Percentiles rank a stretch among this genome's conserved stretches.
Conservation (phyloP, 2,888 invertebrate genomes). For the Noctuana brunneofusca region DNA sequence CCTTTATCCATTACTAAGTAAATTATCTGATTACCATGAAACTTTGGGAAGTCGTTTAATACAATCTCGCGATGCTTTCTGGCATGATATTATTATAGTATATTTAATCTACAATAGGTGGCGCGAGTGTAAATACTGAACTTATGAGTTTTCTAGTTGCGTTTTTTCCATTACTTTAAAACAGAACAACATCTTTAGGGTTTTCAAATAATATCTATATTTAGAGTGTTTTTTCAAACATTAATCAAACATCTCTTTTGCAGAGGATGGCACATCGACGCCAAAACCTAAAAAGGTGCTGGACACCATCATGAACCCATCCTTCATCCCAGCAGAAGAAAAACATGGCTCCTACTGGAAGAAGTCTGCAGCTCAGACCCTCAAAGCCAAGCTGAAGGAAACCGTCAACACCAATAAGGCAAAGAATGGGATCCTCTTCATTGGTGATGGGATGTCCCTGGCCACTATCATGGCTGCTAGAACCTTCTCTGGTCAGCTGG, state of each 20-base stretch:
- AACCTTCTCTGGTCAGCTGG: slow-evolving; percentile 85
- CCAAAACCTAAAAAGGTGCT: slow-evolving; percentile 65
- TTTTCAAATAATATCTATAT: too few species aligned
- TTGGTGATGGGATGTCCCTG: slow-evolving; percentile 92
- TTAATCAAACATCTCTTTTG: slow-evolving; percentile 24
- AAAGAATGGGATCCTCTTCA: slow-evolving; percentile 88
- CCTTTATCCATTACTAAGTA: too few species aligned
- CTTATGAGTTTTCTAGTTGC: too few species aligned
- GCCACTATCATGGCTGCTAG: slow-evolving; percentile 89
- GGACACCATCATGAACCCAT: slow-evolving; percentile 66
- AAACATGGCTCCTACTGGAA: slow-evolving; percentile 71
- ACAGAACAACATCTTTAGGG: too few species aligned
- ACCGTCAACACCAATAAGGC: slow-evolving; percentile 73
- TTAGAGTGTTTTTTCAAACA: not conserved
- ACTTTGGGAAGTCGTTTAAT: too few species aligned
- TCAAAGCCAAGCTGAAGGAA: slow-evolving; percentile 57
- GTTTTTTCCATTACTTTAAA: too few species aligned
- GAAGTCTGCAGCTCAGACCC: slow-evolving; percentile 56
- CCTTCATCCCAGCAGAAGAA: slow-evolving; percentile 66
- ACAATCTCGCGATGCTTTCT: too few species aligned
- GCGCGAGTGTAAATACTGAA: too few species aligned
- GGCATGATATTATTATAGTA: too few species aligned
- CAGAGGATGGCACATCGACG: slow-evolving; percentile 57
- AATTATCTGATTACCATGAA: too few species aligned
- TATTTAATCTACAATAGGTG: too few species aligned